Conservation (phyloP, 2,888 invertebrate species). For the Yponomeuta evonymella region DNA sequence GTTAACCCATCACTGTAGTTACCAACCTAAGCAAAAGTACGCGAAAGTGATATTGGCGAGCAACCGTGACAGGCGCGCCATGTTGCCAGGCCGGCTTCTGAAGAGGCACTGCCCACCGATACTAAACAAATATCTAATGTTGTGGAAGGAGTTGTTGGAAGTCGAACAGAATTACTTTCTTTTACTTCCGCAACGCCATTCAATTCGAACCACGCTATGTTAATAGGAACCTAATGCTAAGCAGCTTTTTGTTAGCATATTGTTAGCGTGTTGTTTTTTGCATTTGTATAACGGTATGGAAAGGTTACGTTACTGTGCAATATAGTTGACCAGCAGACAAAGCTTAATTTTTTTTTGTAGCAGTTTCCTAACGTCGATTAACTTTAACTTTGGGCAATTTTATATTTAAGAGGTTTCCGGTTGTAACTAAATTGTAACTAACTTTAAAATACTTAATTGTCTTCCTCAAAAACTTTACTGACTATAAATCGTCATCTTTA, state of each 20-base stretch:
- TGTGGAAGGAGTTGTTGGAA: neutral
- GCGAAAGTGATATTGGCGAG: constrained; percentile 34
- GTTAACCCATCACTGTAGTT: constrained; percentile 20
- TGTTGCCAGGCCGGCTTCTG: constrained; percentile 53
- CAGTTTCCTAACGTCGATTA: no score
- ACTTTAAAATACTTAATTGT: no score
- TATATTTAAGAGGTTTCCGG: no score
- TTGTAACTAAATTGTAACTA: no score
- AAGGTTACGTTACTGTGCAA: neutral
- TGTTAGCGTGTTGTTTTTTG: neutral
- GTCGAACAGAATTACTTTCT: constrained; percentile 16
- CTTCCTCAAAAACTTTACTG: no score
- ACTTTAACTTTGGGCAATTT: no score
- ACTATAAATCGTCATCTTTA: no score
- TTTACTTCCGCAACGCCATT: constrained; percentile 12
- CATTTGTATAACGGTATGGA: neutral
- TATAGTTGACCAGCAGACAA: no score
- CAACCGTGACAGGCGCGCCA: constrained; percentile 49
- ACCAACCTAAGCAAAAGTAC: constrained; percentile 42
- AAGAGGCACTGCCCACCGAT: constrained; percentile 41
- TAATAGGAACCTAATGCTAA: neutral
- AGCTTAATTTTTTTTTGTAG: no score
- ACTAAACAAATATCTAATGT: neutral
- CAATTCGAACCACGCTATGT: neutral
- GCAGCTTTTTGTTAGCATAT: neutral